Percentiles rank a stretch among this genome's conserved stretches.
phyloP scores from a whole-genome alignment of 2,113 vertebrate genomes.

The Corythoichthys intestinalis region DNA sequence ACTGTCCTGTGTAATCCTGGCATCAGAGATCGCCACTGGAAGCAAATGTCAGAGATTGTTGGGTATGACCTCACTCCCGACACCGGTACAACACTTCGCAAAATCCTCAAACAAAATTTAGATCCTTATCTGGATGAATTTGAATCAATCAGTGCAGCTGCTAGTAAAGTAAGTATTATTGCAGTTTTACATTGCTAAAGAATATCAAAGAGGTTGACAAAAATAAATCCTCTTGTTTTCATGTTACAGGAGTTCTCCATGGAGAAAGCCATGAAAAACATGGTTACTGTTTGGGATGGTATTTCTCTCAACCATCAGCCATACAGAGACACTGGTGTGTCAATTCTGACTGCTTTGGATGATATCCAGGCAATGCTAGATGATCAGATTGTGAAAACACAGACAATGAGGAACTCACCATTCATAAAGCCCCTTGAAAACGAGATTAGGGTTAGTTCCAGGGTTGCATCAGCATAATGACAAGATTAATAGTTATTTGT shows the following conservation, averaged over 20 bases:
- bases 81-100: constrained; percentile 84
- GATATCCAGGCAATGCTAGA: constrained; percentile 89
- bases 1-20: constrained; percentile 87
- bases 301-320: constrained; percentile 76
- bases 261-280: constrained; percentile 86
- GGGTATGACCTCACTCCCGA: constrained; percentile 85
- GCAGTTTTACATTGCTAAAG: not conserved
- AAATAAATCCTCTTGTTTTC: not conserved
- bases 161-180: constrained; percentile 83
- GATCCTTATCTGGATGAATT: constrained; percentile 79
- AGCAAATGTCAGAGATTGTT: constrained; percentile 83
- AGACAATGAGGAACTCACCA: constrained; percentile 92
- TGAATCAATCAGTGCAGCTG: constrained; percentile 81
- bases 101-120: constrained; percentile 87
- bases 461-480: not conserved
- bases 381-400: constrained; percentile 94
- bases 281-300: constrained; percentile 80
- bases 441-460: constrained; percentile 80
- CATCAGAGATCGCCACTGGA: constrained; percentile 85
- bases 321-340: constrained; percentile 87
- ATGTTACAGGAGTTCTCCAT: constrained; percentile 85
- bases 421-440: constrained; percentile 90
- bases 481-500: not conserved
- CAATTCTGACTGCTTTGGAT: constrained; percentile 84
- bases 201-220: not conserved